Percentiles rank a stretch among this genome's conserved stretches.
Conservation (phyloP, 1,140 invertebrate species). For the Ctenoplectra terminalis region DNA sequence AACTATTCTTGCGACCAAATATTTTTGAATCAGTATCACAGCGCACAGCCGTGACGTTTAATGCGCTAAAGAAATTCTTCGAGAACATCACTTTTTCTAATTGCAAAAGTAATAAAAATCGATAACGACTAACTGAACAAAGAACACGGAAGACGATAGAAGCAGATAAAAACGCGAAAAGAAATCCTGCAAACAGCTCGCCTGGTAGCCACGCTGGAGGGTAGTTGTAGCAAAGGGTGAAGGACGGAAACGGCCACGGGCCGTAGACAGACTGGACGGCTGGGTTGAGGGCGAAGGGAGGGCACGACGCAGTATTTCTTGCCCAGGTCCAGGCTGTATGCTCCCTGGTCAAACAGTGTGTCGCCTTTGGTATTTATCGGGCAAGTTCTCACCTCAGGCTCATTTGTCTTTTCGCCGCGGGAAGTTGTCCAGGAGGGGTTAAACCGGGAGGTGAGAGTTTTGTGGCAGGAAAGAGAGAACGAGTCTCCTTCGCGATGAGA, state of each 20-base stretch:
- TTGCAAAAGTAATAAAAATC: too few relatives aligned
- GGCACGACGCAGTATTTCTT: constrained; percentile 79
- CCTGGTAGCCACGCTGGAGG: background rate
- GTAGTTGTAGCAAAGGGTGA: constrained; percentile 37
- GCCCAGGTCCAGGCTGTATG: constrained; percentile 71
- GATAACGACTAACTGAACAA: too few relatives aligned
- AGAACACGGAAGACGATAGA: too few relatives aligned
- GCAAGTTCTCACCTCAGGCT: constrained; percentile 83
- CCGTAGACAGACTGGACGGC: constrained; percentile 32
- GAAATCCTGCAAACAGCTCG: constrained; percentile 24
- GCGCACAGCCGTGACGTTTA: too few relatives aligned
- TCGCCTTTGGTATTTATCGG: constrained; percentile 84
- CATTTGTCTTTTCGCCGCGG: constrained; percentile 82
- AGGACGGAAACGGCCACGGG: constrained; percentile 53
- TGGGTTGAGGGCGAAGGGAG: constrained; percentile 56
- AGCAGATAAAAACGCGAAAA: too few relatives aligned
- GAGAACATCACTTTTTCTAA: too few relatives aligned
- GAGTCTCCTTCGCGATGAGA: constrained; percentile 21
- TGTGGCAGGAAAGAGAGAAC: constrained; percentile 50
- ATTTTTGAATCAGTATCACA: too few relatives aligned
- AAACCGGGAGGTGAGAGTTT: constrained; percentile 56
- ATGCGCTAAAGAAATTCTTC: too few relatives aligned
- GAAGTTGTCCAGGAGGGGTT: constrained; percentile 72
- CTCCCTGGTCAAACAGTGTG: constrained; percentile 82
- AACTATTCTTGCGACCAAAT: too few relatives aligned